A percentile compares a stretch with the other conserved stretches of the same genome.
These are phyloP conservation scores for Cheilosia vernalis DNA, from an alignment of 2,888 invertebrate species.

Conservation along the genomic window DNA sequence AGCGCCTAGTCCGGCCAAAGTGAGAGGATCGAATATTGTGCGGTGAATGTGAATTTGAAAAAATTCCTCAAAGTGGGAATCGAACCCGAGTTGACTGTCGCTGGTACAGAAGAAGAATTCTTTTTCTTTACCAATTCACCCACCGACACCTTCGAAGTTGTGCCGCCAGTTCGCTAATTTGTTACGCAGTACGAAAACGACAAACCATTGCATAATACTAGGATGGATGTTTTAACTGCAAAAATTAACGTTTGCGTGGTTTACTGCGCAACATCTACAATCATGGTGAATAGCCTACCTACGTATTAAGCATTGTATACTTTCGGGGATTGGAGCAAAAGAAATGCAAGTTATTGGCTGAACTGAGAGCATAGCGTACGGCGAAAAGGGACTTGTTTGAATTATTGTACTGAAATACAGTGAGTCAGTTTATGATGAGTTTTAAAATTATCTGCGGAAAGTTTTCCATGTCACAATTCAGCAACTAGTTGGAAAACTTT, in stretches of 20 bases:
- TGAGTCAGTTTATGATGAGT: no score
- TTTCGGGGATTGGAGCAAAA: neutral
- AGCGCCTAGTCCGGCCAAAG: conserved; percentile 38
- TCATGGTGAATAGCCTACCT: neutral
- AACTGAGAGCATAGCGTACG: no score
- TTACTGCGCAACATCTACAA: neutral
- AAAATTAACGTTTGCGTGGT: neutral
- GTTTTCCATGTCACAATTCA: no score
- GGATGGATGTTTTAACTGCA: neutral
- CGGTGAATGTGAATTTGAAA: neutral
- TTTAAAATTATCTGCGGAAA: no score
- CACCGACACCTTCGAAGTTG: neutral
- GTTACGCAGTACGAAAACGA: neutral
- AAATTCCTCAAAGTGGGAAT: neutral
- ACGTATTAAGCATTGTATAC: neutral
- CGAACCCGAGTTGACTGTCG: conserved; percentile 19
- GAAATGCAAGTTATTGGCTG: no score
- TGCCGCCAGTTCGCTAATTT: neutral
- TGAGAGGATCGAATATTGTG: conserved; percentile 1
- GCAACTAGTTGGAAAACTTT: no score
- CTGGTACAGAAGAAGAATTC: neutral
- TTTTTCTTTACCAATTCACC: conserved; percentile 12
- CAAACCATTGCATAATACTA: conserved; percentile 8
- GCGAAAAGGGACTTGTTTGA: no score
- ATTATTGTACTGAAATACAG: no score